Base-by-base conservation (phyloP, 2,797 vertebrate species). In the Enteromius afrohamiltoni region DNA sequence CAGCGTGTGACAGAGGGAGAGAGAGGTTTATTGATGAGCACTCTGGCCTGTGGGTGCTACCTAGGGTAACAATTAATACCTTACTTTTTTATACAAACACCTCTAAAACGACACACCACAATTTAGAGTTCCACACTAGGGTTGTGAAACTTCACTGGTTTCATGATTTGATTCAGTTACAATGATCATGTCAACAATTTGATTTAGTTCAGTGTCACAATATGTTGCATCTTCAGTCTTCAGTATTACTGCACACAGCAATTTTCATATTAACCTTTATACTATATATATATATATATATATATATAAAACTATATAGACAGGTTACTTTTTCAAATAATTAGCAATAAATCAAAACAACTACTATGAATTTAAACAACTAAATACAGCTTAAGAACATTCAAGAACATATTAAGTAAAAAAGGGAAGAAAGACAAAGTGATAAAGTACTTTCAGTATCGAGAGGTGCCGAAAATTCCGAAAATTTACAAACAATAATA, bases 1-100 rank as follows among this genome's bases (percentile, higher is more conserved):
- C 92, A 93, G 69, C 91, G 93, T 1, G 91, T 94, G 0, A 74
- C 67, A 19, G 89, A 93, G 64, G 91, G 79, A 3, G 91, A 93
- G 13, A 89, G 90, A 80, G 92, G 88, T 3, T 92, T 94, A 73
- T 7, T 93, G 80, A 93, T 91, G 91, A 93, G 93, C 85, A 82
- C 51, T 60, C 86, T 93, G 80, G 70, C 87, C 67, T 91, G 93
- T 2, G 93, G 93, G 5, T 60, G 31, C 79, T 85, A 92, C 84
- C 86, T 95, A 2, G 93, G 94, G 93, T 95, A 85, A 11, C 83
- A 80, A 60, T 42, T 58, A 45, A 58, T 9, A 58, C 21, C 11
- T 49, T 13, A 37, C 17, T n/a, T 6, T 74, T 31, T n/a, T 51
- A 34, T 53, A 29, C 0, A 23, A 16, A 13, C 34, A 26, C n/a